Evolutionary conservation across 2,113 vertebrate genomes (phyloP).

Genomic region (Indicator indicator): DNA sequence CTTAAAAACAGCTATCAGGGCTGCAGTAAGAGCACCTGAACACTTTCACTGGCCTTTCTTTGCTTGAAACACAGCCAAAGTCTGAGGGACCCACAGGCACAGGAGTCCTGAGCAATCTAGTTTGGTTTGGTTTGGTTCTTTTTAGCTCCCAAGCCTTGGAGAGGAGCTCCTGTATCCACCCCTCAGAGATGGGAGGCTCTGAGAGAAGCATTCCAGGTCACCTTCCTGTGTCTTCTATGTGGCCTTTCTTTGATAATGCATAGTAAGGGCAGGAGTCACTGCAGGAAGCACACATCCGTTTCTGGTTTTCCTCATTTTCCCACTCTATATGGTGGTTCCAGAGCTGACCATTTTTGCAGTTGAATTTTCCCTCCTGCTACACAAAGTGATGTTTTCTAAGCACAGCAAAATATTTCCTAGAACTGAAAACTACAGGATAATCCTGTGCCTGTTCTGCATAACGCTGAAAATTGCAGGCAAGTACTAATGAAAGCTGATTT

Average conservation of each 20-base stretch:
- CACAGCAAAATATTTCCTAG: not conserved
- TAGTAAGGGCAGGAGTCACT: not conserved
- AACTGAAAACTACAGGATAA: not conserved
- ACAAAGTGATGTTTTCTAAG: not conserved
- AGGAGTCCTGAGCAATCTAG: not conserved
- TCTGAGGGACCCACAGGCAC: not conserved
- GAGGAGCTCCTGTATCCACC: not conserved
- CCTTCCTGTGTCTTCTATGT: not conserved
- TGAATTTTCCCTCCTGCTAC: not conserved
- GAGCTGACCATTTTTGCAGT: not conserved
- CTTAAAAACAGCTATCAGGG: not conserved
- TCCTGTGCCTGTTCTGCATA: not conserved
- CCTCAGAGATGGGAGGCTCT: not conserved
- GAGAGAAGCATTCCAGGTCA: not conserved
- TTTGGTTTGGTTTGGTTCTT: not conserved
- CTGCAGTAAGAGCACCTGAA: not conserved
- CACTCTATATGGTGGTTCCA: not conserved
- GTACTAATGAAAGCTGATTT: not conserved
- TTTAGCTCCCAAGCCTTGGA: not conserved
- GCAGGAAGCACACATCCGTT: not conserved
- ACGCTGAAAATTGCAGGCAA: not conserved
- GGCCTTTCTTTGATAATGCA: not conserved
- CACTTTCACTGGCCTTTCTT: not conserved
- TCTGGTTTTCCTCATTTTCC: not conserved
- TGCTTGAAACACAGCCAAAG: not conserved